phyloP scores from a whole-genome alignment of 92 coral and sea anemone genomes.

The Plumapathes pennacea region DNA sequence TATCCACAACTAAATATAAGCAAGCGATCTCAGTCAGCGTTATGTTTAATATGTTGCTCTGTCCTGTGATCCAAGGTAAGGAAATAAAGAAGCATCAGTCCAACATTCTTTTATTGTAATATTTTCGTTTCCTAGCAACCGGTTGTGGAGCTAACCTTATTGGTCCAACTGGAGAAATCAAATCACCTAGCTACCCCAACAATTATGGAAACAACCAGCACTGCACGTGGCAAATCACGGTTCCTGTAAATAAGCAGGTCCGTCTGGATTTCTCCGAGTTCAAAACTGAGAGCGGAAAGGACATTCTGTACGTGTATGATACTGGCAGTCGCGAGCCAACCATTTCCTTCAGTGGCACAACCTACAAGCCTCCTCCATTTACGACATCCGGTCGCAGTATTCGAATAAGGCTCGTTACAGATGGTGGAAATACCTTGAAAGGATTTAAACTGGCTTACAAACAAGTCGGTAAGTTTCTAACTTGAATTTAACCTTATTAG shows the following conservation, averaged over 20 bases:
- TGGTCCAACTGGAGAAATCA: slow-evolving; percentile 82
- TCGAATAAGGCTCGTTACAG: slow-evolving; percentile 73
- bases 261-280: slow-evolving; percentile 80
- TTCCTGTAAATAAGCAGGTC: slow-evolving; percentile 79
- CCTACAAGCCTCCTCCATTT: slow-evolving; percentile 68
- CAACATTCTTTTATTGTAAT: no score
- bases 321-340: slow-evolving; percentile 50
- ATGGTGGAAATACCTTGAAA: slow-evolving; percentile 63
- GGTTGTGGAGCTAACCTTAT: slow-evolving; percentile 68
- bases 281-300: slow-evolving; percentile 66
- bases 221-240: slow-evolving; percentile 94
- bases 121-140: slow-evolving; percentile 45
- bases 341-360: slow-evolving; percentile 61
- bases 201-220: slow-evolving; percentile 71
- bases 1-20: no score
- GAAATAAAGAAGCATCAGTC: no score
- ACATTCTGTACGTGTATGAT: slow-evolving; percentile 69
- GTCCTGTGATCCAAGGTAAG: no score
- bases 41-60: no score
- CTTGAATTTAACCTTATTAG: no score
- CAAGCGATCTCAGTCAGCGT: no score
- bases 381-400: slow-evolving; percentile 84
- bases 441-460: slow-evolving; percentile 69
- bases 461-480: slow-evolving; percentile 91
- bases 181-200: slow-evolving; percentile 73